Percentiles rank a stretch among this genome's conserved stretches.
Conservation (phyloP, 2,797 vertebrate genomes). For the Choloepus didactylus region DNA sequence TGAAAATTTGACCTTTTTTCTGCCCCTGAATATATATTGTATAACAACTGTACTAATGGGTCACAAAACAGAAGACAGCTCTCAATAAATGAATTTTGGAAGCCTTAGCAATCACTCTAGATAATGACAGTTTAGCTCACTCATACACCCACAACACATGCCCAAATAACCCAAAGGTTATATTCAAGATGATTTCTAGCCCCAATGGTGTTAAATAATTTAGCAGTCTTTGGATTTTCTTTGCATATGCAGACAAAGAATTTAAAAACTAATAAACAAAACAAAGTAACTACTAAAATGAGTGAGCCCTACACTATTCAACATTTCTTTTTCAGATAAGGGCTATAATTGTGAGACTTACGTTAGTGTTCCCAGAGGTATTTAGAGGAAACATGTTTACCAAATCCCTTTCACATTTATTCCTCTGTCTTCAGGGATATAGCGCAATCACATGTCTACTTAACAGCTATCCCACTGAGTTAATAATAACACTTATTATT, state of each 20-base stretch:
- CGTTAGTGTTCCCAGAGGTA: background rate
- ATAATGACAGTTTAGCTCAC: background rate
- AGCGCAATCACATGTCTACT: background rate
- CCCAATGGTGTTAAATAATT: background rate
- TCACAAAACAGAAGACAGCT: conserved; percentile 15
- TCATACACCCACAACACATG: background rate
- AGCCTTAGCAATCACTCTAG: background rate
- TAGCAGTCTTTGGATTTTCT: background rate
- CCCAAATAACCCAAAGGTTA: background rate
- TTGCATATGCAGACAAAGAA: background rate
- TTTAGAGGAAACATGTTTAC: background rate
- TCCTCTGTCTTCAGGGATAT: background rate
- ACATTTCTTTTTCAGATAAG: conserved; percentile 32
- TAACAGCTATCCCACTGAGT: conserved; percentile 11
- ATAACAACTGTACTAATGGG: background rate
- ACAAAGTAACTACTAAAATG: background rate
- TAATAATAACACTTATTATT: background rate
- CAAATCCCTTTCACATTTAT: background rate
- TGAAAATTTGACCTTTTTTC: conserved; percentile 22
- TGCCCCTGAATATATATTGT: background rate
- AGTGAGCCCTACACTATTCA: background rate
- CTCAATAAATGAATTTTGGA: background rate
- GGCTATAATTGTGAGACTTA: background rate
- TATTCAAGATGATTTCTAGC: background rate
- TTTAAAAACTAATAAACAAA: conserved; percentile 19